Conservation (phyloP, 1,140 invertebrate genomes). For the Druon quercuslanigerum region DNA sequence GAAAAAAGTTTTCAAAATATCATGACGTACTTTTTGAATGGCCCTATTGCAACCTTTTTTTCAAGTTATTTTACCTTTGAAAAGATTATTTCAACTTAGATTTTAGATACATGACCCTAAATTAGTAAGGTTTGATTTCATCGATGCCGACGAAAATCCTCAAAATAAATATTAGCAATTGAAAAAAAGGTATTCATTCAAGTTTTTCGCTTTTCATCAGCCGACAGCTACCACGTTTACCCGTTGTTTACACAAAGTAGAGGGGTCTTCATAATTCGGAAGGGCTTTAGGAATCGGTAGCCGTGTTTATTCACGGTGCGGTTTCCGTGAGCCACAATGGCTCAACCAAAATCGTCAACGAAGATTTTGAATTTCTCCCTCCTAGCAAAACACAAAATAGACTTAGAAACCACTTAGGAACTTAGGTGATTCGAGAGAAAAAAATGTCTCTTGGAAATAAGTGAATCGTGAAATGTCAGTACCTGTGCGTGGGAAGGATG, state of each 20-base stretch:
- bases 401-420: neutral
- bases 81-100: too few relatives aligned
- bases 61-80: too few relatives aligned
- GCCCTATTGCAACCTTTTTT: too few relatives aligned
- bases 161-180: neutral
- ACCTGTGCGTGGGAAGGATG: constrained; percentile 13
- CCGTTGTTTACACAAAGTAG: constrained; percentile 7
- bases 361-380: constrained; percentile 11
- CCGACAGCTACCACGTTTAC: constrained; percentile 2
- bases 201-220: constrained; percentile 19
- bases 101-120: neutral
- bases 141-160: neutral
- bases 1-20: too few relatives aligned
- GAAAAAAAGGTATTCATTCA: neutral
- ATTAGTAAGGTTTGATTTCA: neutral
- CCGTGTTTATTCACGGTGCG: constrained; percentile 2
- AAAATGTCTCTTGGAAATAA: constrained; percentile 6
- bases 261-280: neutral
- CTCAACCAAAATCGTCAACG: constrained; percentile 12
- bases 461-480: constrained; percentile 18
- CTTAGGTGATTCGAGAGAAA: neutral
- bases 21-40: too few relatives aligned
- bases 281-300: neutral
- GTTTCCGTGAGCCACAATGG: constrained; percentile 7
- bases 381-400: constrained; percentile 20